Evolutionary conservation across 2,113 vertebrate species (phyloP), one percentile per base, ranked within the genome.

Genomic region (Rhombomys opimus): DNA sequence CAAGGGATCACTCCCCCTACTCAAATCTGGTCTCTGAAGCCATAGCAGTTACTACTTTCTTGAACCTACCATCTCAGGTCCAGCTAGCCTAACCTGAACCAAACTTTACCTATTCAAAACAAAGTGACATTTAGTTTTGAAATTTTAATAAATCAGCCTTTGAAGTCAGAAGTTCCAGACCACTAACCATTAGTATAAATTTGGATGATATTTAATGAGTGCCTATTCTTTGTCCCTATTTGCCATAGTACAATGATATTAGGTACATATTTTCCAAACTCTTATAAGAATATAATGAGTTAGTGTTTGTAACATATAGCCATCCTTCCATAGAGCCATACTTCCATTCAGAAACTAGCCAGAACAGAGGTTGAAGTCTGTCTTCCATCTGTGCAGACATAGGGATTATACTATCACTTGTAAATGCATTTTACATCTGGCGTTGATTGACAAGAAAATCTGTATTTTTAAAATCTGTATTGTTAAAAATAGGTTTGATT

Each of bases 111-210:
- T 73, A 86, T 8, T 27, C 90, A 70, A 77, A 89, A 65, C 75
- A 50, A 65, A 75, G 15, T 15, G n/a, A 78, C 65, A 75, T 32
- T 63, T 92, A 52, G 59, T 12, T 92, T 63, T 85, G 57, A 76
- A 88, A 46, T 94, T 94, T 89, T 57, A 78, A 89, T 70, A 91
- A 38, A 85, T 72, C 86, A 38, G 25, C 76, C 38, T 96, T 80
- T 63, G 27, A 12, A 76, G 18, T 97, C 72, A 84, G 46, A 52
- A n/a, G 87, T 6, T 9, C 4, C 75, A 9, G 5, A 2, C 25
- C 15, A 76, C 77, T 76, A 81, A 89, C 5, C 81, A 72, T 65
- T 75, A 86, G 38, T 76, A 1, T 50, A 77, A 93, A 2, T 7
- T 72, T 72, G 9, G 11, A 38, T 80, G 0, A 50, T 89, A 72